Base-by-base conservation (phyloP, 2,797 vertebrate species). In the Ctenopoma multispine region DNA sequence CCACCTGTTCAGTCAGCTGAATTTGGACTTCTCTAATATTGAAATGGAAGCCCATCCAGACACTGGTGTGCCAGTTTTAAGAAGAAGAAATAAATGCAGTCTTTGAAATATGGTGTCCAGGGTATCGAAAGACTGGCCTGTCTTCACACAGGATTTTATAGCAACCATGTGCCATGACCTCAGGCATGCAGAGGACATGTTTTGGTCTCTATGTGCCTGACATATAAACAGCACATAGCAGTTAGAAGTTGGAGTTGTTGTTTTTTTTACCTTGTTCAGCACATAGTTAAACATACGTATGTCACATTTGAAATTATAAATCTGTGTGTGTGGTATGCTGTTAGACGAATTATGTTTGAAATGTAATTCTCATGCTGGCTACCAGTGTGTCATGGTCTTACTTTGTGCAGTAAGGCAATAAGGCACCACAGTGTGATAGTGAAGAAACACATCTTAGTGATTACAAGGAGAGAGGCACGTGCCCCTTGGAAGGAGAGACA, bases 1-100 rank as follows among this genome's bases (percentile, higher is more conserved):
- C 58, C 87, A 84, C 78, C 85, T 84, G 85, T 85, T 80, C 36
- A 20, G 4, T n/a, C 18, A 20, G 31, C 73, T 81, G 23, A 51
- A 18, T 77, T 69, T 80, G 76, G 51, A 51, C 15, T 48, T 56
- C 14, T 36, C 9, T 59, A 15, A 60, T 67, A 64, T 11, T 63
- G 20, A n/a, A 70, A 56, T 46, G 12, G 38, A 47, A 59, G 63
- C 50, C 11, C 59, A 59, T 53, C 15, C 63, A 50, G 13, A 31
- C 40, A 50, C 20, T 21, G 7, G 20, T 27, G 5, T 34, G 24
- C 6, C 15, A 17, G 38, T 62, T 66, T 44, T 49, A 29, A 48
- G 5, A 9, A 21, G 72, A 67, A 69, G 47, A 76, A 70, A 66
- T n/a, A 1, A 41, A 13, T 18, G 6, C 15, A 65, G n/a, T 55